Percentiles rank a stretch among this genome's conserved stretches.
Evolutionary conservation across 1,140 invertebrate genomes (phyloP).

Genomic region (Idris sp.): DNA sequence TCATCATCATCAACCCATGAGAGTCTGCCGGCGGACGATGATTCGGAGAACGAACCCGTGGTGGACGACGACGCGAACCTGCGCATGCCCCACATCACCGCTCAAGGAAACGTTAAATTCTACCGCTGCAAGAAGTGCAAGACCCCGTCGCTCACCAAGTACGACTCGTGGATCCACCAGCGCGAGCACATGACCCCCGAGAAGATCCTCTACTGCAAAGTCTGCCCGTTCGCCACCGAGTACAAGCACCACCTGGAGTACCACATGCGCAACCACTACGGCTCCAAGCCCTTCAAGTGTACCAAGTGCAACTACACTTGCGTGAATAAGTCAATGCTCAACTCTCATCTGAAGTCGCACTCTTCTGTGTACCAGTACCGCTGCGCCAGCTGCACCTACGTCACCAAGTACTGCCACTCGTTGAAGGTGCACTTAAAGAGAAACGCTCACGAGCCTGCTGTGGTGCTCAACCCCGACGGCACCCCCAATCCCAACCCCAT

Average conservation of each 20-base stretch:
- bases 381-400: constrained; percentile 96
- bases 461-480: constrained; percentile 92
- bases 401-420: constrained; percentile 98
- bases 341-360: constrained; percentile 98
- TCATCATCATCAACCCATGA: background rate
- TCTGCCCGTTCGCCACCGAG: constrained; percentile 98
- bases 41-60: constrained; percentile 2
- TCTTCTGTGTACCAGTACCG: constrained; percentile 97
- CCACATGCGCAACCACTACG: constrained; percentile 96
- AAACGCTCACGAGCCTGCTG: constrained; percentile 91
- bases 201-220: constrained; percentile 92
- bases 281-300: constrained; percentile 98
- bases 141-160: constrained; percentile 90
- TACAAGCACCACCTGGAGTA: constrained; percentile 99
- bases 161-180: constrained; percentile 96
- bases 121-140: constrained; percentile 96
- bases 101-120: constrained; percentile 89
- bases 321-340: constrained; percentile 99
- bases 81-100: constrained; percentile 42
- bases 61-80: constrained; percentile 32
- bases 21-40: background rate
- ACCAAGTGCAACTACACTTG: constrained; percentile 94
- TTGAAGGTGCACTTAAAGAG: constrained; percentile 93
- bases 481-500: constrained; percentile 90
- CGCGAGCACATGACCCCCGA: constrained; percentile 94